Conservation (phyloP, 2,113 vertebrate genomes). For the Eudyptes chrysolophus region DNA sequence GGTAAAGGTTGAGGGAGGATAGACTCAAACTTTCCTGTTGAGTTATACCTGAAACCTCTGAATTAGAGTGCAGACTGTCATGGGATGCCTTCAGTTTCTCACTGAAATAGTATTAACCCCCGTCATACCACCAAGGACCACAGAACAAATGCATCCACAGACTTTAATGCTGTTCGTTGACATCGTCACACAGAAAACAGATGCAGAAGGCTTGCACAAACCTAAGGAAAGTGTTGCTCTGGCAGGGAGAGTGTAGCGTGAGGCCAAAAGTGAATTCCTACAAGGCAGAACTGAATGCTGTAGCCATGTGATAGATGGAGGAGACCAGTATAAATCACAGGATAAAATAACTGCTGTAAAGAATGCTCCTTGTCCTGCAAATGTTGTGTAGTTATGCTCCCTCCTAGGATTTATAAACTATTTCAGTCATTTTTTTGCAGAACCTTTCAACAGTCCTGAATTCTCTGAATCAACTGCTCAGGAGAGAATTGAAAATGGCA, state of each 20-base stretch:
- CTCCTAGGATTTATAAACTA: conserved; percentile 56
- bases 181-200: background rate
- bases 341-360: conserved; percentile 27
- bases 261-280: conserved; percentile 26
- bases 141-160: background rate
- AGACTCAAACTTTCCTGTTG: background rate
- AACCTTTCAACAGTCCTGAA: conserved; percentile 29
- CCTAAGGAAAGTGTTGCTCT: background rate
- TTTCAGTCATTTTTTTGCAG: conserved; percentile 17
- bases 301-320: conserved; percentile 16
- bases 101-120: background rate
- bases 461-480: background rate
- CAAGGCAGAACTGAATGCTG: background rate
- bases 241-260: background rate
- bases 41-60: background rate
- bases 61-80: background rate
- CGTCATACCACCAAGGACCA: background rate
- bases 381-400: conserved; percentile 12
- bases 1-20: background rate
- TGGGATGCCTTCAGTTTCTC: background rate
- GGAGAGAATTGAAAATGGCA: conserved; percentile 26
- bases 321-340: conserved; percentile 33
- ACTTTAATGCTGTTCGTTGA: background rate
- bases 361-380: conserved; percentile 31
- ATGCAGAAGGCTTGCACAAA: background rate